Percentiles rank a stretch among this genome's conserved stretches.
These are phyloP conservation scores for Nannobrachium achirus DNA, from an alignment of 2,113 vertebrate species.

Conservation along the genomic window DNA sequence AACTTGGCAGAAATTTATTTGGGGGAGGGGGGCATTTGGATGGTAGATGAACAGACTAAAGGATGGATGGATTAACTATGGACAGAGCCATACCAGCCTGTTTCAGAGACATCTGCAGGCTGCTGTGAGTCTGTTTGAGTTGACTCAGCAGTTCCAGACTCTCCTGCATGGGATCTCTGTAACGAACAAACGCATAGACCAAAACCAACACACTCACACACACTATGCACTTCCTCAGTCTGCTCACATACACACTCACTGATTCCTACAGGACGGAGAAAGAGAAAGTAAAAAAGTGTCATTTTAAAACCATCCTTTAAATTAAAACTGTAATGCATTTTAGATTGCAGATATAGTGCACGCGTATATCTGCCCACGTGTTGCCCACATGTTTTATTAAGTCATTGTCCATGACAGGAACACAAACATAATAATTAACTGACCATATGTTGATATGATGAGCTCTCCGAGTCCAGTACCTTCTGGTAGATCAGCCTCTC, in stretches of 20 bases:
- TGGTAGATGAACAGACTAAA: too few species aligned
- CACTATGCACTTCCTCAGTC: constrained; percentile 42
- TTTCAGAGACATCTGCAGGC: constrained; percentile 55
- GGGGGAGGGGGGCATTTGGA: too few species aligned
- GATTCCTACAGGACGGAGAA: constrained; percentile 43
- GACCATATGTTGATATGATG: constrained; percentile 78
- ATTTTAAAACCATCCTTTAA: too few species aligned
- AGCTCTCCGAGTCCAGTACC: constrained; percentile 62
- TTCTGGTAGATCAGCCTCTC: constrained; percentile 76
- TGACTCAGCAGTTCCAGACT: constrained; percentile 66
- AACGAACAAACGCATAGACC: constrained; percentile 46
- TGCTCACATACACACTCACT: constrained; percentile 36
- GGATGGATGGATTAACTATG: too few species aligned
- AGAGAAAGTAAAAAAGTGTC: not conserved
- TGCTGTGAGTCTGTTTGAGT: constrained; percentile 62
- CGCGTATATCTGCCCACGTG: too few species aligned
- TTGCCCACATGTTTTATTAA: too few species aligned
- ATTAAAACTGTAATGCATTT: too few species aligned
- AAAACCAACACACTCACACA: constrained; percentile 40
- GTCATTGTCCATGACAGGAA: not conserved
- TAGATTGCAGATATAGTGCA: too few species aligned
- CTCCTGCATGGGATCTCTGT: constrained; percentile 67
- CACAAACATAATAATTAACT: constrained; percentile 29
- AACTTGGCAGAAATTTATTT: too few species aligned
- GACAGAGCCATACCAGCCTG: constrained; percentile 55